phyloP scores from a whole-genome alignment of 2,797 vertebrate species.

The Erithacus rubecula region DNA sequence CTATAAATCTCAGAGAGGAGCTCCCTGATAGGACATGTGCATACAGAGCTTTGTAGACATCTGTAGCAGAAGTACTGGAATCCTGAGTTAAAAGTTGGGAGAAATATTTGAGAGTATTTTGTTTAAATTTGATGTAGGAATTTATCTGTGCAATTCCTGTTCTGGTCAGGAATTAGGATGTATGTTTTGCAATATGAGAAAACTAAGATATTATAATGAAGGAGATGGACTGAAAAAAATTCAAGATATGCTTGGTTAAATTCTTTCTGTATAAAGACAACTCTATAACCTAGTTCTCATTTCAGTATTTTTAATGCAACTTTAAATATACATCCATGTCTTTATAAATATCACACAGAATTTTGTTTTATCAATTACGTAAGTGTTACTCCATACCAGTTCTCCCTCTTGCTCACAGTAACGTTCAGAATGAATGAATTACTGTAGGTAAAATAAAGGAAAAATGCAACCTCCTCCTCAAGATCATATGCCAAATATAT shows the following conservation, averaged over 20 bases:
- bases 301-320: neutral
- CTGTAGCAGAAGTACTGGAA: neutral
- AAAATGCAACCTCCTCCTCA: constrained; percentile 28
- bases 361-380: neutral
- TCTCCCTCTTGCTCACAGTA: neutral
- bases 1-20: neutral
- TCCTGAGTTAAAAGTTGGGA: neutral
- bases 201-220: neutral
- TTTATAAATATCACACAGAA: neutral
- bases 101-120: neutral
- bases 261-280: neutral
- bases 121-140: neutral
- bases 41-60: neutral
- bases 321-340: neutral
- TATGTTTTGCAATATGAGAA: neutral
- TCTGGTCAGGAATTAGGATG: neutral
- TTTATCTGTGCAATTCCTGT: neutral
- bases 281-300: neutral
- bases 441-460: constrained; percentile 17
- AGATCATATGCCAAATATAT: constrained; percentile 4
- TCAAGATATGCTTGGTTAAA: neutral
- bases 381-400: neutral
- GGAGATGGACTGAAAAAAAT: neutral
- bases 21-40: accelerated
- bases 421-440: neutral